These are phyloP conservation scores for Frieseomelitta varia DNA, from an alignment of 1,140 invertebrate genomes.

Conservation along the genomic window DNA sequence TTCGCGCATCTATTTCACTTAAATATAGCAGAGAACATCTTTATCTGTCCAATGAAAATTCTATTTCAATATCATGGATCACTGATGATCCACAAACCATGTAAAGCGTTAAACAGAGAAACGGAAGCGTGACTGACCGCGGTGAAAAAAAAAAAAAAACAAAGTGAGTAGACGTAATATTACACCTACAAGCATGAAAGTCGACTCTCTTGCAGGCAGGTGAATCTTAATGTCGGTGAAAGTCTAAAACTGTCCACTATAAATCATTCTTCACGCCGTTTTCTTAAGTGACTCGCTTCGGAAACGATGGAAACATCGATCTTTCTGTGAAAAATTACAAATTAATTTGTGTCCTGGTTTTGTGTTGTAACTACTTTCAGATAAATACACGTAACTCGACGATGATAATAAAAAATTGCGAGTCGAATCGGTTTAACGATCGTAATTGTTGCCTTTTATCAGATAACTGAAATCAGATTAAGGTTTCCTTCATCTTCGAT, in stretches of 20 bases:
- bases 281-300: slow-evolving; percentile 9
- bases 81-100: neutral
- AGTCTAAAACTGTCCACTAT: slow-evolving; percentile 7
- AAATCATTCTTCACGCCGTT: slow-evolving; percentile 20
- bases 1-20: neutral
- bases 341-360: neutral
- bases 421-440: neutral
- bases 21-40: neutral
- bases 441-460: neutral
- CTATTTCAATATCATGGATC: neutral
- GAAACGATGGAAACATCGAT: neutral
- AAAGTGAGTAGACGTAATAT: slow-evolving; percentile 9
- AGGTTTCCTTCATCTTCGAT: neutral
- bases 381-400: neutral
- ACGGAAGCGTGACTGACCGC: neutral
- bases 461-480: too few species aligned
- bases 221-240: slow-evolving; percentile 43
- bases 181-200: slow-evolving; percentile 23
- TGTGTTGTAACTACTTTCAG: neutral
- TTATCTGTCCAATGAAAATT: neutral
- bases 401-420: neutral
- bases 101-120: neutral
- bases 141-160: neutral
- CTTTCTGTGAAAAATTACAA: neutral
- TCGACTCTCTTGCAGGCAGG: slow-evolving; percentile 1